Conservation (phyloP, 2,113 vertebrate species). For the Poeciliopsis prolifica region DNA sequence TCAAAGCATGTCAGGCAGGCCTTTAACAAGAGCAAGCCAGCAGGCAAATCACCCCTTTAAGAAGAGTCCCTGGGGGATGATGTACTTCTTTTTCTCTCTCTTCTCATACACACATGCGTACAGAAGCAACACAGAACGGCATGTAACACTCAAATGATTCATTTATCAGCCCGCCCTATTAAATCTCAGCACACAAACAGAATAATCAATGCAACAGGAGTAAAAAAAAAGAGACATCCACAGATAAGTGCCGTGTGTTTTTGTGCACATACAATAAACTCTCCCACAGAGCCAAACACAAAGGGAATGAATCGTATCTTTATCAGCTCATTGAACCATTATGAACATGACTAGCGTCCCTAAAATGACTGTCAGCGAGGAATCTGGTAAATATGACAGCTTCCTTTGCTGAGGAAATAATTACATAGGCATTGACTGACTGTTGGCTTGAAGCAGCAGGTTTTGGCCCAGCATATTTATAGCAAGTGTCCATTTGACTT, state of each 20-base stretch:
- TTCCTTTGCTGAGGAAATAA: slow-evolving; percentile 20
- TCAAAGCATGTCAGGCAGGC: slow-evolving; percentile 73
- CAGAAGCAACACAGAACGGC: slow-evolving; percentile 21
- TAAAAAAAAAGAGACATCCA: slow-evolving; percentile 21
- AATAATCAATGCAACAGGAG: slow-evolving; percentile 57
- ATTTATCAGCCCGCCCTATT: slow-evolving; percentile 49
- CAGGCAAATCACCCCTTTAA: slow-evolving; percentile 75
- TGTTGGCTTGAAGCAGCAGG: slow-evolving; percentile 28
- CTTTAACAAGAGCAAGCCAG: slow-evolving; percentile 70
- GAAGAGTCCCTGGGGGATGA: slow-evolving; percentile 57
- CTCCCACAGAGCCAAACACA: neutral
- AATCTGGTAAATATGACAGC: slow-evolving; percentile 28
- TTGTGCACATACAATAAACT: slow-evolving; percentile 3
- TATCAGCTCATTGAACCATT: slow-evolving; percentile 14
- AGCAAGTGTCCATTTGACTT: slow-evolving; percentile 16
- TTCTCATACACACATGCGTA: slow-evolving; percentile 13
- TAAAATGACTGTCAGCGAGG: slow-evolving; percentile 30
- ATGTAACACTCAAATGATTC: slow-evolving; percentile 42
- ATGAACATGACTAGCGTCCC: slow-evolving; percentile 31
- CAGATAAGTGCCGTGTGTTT: slow-evolving; percentile 3
- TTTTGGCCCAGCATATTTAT: slow-evolving; percentile 29
- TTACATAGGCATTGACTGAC: slow-evolving; percentile 19
- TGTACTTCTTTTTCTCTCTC: slow-evolving; percentile 15
- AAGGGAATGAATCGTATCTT: slow-evolving; percentile 16
- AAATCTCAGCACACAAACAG: slow-evolving; percentile 49